These are phyloP conservation scores for Hydrochoerus hydrochaeris DNA, from an alignment of 2,113 vertebrate species.

Conservation along the genomic window DNA sequence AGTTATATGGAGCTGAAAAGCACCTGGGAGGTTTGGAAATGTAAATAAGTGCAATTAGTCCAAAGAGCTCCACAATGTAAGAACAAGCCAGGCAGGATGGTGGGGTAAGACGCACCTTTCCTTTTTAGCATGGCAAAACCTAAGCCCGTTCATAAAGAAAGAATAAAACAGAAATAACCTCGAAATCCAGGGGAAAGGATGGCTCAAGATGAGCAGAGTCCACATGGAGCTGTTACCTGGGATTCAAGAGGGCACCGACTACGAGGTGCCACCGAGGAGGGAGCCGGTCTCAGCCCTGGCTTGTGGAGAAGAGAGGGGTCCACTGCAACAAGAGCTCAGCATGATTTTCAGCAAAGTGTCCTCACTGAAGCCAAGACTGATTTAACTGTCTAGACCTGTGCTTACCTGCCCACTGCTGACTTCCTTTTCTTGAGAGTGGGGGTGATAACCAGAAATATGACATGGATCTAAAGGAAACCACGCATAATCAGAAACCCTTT, in stretches of 20 bases:
- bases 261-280: not conserved
- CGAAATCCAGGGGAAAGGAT: not conserved
- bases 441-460: not conserved
- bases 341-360: not conserved
- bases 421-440: not conserved
- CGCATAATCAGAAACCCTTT: not conserved
- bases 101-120: not conserved
- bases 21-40: not conserved
- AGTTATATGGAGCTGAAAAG: not conserved
- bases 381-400: not conserved
- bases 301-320: rapidly evolving
- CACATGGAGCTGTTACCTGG: not conserved
- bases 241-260: not conserved
- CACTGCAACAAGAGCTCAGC: not conserved
- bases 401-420: not conserved
- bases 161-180: not conserved
- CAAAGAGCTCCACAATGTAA: not conserved
- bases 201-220: not conserved
- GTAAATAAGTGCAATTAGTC: not conserved
- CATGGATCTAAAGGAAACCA: not conserved
- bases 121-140: not conserved
- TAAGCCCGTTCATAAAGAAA: not conserved
- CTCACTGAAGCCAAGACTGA: not conserved
- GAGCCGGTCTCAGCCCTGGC: not conserved
- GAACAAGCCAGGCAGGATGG: not conserved